Base-by-base conservation (phyloP, 1,140 invertebrate species). In the Macrobrachium rosenbergii region DNA sequence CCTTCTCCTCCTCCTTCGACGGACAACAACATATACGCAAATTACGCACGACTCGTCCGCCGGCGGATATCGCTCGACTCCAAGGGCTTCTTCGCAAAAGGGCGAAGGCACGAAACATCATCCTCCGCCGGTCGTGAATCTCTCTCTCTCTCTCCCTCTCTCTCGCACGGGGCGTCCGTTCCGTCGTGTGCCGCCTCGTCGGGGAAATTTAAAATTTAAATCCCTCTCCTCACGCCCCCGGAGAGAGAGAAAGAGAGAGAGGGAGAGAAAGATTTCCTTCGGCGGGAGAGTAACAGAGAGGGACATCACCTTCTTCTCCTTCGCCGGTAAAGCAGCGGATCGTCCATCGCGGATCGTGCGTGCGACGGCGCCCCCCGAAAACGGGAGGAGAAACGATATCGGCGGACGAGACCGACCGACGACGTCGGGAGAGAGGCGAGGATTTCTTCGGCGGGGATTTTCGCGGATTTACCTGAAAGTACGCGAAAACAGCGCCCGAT, bases 31-130 rank as follows among this genome's bases (percentile, higher is more conserved):
- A 52, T 3, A 52, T 52, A 8, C 52, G 52, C 52, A 52, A 62
- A 75, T 83, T 72, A 69, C 82, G 82, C 82, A 59, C 76, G 63
- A 83, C 76, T 12, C 43, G 58, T 73, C 82, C 59, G n/a, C 17
- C 16, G 69, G 69, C 45, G 17, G 59, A 37, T 8, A 2, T 37
- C 64, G 23, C 14, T 3, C 43, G 73, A 37, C 28, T 37, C 28
- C 1, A 3, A 3, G 28, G 28, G 28, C 28, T 3, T 37, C 3
- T 37, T 37, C 28, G 28, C 28, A 37, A 37, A 37, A 52, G 52
- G 52, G 52, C 0, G 8, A 5, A 12, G 52, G 12, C 52, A 52
- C 52, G 12, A 52, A 5, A 52, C 28, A 37, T 37, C 28, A 37
- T 37, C 28, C 28, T 52, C 52, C 52, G 52, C 2, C 52, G 52